These are phyloP conservation scores for Acridotheres tristis DNA, from an alignment of 2,797 vertebrate genomes.

Conservation along the genomic window DNA sequence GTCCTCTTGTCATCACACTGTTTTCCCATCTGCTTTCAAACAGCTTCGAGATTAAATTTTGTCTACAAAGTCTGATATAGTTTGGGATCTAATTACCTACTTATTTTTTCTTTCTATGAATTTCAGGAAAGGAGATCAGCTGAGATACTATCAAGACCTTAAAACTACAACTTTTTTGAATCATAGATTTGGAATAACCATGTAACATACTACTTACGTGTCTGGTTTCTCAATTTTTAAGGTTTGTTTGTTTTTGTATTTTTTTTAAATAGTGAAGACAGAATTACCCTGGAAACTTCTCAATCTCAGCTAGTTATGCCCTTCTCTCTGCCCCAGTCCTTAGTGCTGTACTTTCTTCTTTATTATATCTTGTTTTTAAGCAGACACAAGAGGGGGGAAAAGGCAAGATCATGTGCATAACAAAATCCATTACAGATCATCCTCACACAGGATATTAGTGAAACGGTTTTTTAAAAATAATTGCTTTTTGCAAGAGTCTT, in stretches of 20 bases:
- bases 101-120: conserved; percentile 8
- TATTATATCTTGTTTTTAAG: not conserved
- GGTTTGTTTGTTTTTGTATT: not conserved
- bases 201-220: not conserved
- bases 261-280: not conserved
- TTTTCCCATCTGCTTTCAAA: conserved; percentile 53
- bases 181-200: not conserved
- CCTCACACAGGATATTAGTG: not conserved
- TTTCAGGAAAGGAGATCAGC: not conserved
- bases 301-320: not conserved
- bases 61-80: not conserved
- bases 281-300: not conserved
- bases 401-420: not conserved
- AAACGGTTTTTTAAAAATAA: not conserved
- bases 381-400: fast-evolving
- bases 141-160: not conserved
- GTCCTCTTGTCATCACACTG: conserved; percentile 1
- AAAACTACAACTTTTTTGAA: not conserved
- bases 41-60: not conserved
- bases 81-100: not conserved
- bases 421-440: not conserved
- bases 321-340: not conserved
- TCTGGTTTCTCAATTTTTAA: not conserved
- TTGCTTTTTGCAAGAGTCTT: not conserved
- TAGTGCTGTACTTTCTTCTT: not conserved